These are phyloP conservation scores for Pavo muticus DNA, from an alignment of 2,113 vertebrate genomes.

Conservation along the genomic window DNA sequence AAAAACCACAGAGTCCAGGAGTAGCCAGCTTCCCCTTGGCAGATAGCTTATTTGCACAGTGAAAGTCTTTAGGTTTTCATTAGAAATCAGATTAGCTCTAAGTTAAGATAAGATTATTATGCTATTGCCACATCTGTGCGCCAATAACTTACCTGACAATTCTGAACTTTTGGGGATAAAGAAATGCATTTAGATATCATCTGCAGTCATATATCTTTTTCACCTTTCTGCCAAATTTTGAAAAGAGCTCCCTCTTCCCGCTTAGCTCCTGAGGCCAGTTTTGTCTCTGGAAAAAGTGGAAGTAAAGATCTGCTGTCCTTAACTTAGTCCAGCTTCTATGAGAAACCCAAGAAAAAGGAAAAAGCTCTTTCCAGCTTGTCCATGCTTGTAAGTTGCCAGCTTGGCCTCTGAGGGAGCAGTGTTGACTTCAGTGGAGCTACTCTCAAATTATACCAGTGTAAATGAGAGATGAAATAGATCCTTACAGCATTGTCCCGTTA, in stretches of 20 bases:
- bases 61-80: neutral
- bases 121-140: fast-evolving
- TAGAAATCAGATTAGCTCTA: neutral
- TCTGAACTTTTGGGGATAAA: neutral
- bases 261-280: neutral
- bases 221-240: neutral
- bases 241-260: neutral
- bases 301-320: neutral
- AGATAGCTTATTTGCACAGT: neutral
- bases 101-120: neutral
- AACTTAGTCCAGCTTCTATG: neutral
- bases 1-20: neutral
- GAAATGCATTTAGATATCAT: neutral
- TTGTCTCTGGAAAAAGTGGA: neutral
- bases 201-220: neutral
- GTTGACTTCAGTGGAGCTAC: neutral
- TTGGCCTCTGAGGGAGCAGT: neutral
- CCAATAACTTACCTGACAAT: neutral
- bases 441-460: neutral
- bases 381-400: neutral
- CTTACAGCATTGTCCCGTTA: neutral
- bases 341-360: neutral
- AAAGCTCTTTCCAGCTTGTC: neutral
- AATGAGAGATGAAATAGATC: neutral
- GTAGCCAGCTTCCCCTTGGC: neutral